Evolutionary conservation across 2,888 invertebrate genomes (phyloP).

Genomic region (Odontocerum albicorne): DNA sequence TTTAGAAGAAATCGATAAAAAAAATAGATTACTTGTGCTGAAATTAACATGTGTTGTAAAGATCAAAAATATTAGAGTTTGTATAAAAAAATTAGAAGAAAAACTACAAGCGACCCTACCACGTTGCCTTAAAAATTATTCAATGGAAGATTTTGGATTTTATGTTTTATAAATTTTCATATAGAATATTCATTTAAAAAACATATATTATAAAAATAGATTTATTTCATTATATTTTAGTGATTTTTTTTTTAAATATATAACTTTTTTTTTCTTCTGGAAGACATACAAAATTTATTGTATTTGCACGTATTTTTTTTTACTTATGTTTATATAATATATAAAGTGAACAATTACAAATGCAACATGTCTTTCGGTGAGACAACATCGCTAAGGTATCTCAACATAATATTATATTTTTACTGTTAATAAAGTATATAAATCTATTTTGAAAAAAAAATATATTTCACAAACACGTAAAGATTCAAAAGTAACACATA

Average conservation of each 20-base stretch:
- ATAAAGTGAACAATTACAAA: constrained; percentile 5
- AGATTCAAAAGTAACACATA: neutral
- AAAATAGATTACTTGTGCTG: neutral
- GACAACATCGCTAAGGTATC: too few relatives aligned
- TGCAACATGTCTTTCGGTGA: too few relatives aligned
- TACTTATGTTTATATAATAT: constrained; percentile 2
- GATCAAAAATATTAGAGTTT: too few relatives aligned
- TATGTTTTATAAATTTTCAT: constrained; percentile 21
- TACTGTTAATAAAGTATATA: constrained; percentile 6
- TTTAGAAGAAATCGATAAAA: too few relatives aligned
- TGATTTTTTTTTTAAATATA: constrained; percentile 19
- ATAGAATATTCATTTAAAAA: constrained; percentile 9
- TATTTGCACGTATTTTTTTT: constrained; percentile 24
- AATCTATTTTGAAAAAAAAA: neutral
- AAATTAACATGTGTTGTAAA: constrained; percentile 16
- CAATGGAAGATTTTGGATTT: constrained; percentile 34
- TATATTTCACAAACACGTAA: neutral
- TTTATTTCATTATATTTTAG: constrained; percentile 22
- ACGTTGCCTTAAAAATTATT: neutral
- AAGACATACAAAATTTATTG: constrained; percentile 33
- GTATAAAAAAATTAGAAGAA: too few relatives aligned
- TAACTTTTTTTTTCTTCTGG: constrained; percentile 23
- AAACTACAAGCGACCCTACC: too few relatives aligned
- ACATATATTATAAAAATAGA: constrained; percentile 21
- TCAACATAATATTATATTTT: too few relatives aligned